Conservation (phyloP, 2,888 invertebrate genomes). For the Drosophila cognata region DNA sequence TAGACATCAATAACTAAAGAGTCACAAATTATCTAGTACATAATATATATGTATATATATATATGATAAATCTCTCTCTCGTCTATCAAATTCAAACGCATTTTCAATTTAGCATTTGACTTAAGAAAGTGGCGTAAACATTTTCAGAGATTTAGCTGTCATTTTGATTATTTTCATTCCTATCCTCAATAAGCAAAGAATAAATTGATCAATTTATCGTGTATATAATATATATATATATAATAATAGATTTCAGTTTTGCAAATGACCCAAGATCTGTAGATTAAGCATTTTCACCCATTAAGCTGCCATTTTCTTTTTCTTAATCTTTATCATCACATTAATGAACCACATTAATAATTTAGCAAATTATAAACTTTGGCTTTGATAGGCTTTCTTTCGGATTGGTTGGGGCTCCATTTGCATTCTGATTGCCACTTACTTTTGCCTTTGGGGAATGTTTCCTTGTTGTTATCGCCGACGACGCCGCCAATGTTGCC, state of each 20-base stretch:
- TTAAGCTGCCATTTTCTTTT: neutral
- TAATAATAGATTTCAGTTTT: neutral
- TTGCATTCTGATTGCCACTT: conserved; percentile 85
- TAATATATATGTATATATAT: neutral
- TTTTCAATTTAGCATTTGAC: neutral
- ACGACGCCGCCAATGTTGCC: conserved; percentile 17
- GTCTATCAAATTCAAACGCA: neutral
- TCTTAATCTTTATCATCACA: neutral
- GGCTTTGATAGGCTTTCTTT: neutral
- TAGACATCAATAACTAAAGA: neutral
- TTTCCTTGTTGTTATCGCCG: conserved; percentile 81
- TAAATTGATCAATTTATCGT: neutral
- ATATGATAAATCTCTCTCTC: neutral
- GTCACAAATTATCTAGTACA: neutral
- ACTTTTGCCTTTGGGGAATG: conserved; percentile 92
- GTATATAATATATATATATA: neutral
- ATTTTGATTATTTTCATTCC: neutral
- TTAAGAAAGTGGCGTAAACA: neutral
- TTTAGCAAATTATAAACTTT: neutral
- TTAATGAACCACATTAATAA: neutral
- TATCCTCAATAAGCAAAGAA: neutral
- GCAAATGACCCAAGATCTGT: neutral
- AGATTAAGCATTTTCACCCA: neutral
- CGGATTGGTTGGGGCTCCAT: no score
- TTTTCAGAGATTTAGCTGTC: neutral